A percentile compares a stretch with the other conserved stretches of the same genome.
These are phyloP conservation scores for Takifugu rubripes DNA, from an alignment of 2,797 vertebrate genomes.

Conservation along the genomic window DNA sequence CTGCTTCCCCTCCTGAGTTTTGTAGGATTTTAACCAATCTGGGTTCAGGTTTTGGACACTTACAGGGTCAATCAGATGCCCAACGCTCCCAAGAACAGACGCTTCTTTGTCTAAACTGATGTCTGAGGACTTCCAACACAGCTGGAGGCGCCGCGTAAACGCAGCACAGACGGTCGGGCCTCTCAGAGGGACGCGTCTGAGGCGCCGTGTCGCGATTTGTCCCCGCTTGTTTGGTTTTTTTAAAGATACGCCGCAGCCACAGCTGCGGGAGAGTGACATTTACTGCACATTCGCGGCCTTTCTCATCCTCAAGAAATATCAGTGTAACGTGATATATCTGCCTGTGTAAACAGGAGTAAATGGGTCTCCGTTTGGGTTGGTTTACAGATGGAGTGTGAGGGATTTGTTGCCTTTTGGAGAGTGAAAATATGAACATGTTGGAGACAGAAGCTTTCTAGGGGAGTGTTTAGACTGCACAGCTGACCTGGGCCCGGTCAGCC, in stretches of 20 bases:
- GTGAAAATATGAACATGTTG: constrained; percentile 43
- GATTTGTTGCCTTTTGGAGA: constrained; percentile 49
- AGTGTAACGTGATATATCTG: constrained; percentile 59
- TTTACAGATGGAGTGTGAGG: constrained; percentile 56
- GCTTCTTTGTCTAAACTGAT: constrained; percentile 36
- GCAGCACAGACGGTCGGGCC: constrained; percentile 9
- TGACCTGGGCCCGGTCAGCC: constrained; percentile 18
- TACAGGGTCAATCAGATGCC: constrained; percentile 29
- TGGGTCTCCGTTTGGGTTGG: constrained; percentile 32
- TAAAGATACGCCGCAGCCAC: constrained; percentile 7
- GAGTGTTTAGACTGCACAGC: constrained; percentile 57
- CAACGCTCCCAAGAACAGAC: constrained; percentile 30
- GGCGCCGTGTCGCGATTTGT: constrained; percentile 2
- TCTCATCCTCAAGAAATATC: constrained; percentile 29
- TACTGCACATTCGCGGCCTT: constrained; percentile 28
- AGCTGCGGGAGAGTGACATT: too few relatives aligned
- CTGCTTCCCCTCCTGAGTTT: constrained; percentile 2
- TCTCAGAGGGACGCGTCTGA: constrained; percentile 7
- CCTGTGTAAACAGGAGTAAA: constrained; percentile 51
- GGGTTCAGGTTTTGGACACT: too few relatives aligned
- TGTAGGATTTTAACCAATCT: not conserved
- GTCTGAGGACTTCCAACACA: constrained; percentile 16
- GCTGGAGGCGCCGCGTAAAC: constrained; percentile 14
- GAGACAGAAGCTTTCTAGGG: constrained; percentile 38
- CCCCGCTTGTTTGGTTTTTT: constrained; percentile 14